Evolutionary conservation across 2,113 vertebrate species (phyloP).

Genomic region (Lota lota): DNA sequence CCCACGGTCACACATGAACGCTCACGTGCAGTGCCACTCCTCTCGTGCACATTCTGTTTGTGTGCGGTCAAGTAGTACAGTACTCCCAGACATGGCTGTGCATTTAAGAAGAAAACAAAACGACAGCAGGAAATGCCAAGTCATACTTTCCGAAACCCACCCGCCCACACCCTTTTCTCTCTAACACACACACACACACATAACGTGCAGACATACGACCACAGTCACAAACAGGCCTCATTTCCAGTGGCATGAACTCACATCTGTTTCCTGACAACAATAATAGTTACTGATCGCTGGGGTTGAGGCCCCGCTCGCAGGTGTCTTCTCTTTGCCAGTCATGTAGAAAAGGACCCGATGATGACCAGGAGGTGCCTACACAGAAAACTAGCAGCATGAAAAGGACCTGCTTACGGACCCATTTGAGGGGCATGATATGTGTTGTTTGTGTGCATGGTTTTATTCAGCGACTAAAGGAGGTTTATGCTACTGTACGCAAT

Average conservation of each 20-base stretch:
- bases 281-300: constrained; percentile 70
- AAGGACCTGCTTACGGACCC: constrained; percentile 28
- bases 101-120: constrained; percentile 54
- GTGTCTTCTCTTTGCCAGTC: constrained; percentile 60
- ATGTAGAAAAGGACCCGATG: constrained; percentile 43
- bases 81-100: constrained; percentile 51
- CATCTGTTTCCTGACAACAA: constrained; percentile 83
- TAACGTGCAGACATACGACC: constrained; percentile 74
- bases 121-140: constrained; percentile 70
- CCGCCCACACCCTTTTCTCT: constrained; percentile 58
- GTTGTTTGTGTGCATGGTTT: constrained; percentile 17
- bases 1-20: constrained; percentile 54
- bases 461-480: constrained; percentile 34
- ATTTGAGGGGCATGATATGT: background rate
- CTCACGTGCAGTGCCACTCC: constrained; percentile 42
- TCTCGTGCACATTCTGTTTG: background rate
- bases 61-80: constrained; percentile 29
- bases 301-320: constrained; percentile 65
- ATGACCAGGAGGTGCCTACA: constrained; percentile 30
- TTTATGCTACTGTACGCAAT: constrained; percentile 17
- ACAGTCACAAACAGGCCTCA: constrained; percentile 76
- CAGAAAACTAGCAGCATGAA: constrained; percentile 26
- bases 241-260: constrained; percentile 76
- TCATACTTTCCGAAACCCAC: constrained; percentile 80
- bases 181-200: constrained; percentile 39